These are phyloP conservation scores for Ceratoteleas bidentatus DNA, from an alignment of 1,140 invertebrate genomes.

Conservation along the genomic window DNA sequence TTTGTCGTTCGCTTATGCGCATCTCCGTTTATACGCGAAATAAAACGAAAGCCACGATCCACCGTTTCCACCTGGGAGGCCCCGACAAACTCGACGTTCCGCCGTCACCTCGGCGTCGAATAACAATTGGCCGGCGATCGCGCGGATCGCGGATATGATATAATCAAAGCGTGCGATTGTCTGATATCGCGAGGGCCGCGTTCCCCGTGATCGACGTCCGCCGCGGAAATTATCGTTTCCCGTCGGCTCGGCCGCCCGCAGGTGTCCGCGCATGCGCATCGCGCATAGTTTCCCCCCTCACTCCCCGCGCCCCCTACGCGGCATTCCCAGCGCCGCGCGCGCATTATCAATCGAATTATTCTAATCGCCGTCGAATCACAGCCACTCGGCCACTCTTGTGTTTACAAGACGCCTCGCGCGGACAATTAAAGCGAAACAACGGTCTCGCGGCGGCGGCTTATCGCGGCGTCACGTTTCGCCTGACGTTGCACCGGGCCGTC, in stretches of 20 bases:
- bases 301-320: neutral
- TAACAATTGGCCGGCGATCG: conserved; percentile 15
- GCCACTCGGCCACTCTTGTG: neutral
- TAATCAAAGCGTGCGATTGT: conserved; percentile 40
- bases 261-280: too few relatives aligned
- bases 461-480: too few relatives aligned
- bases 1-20: too few relatives aligned
- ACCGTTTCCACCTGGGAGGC: too few relatives aligned
- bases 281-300: neutral
- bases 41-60: too few relatives aligned
- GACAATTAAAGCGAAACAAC: too few relatives aligned
- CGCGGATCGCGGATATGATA: conserved; percentile 32
- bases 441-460: too few relatives aligned
- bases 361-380: neutral
- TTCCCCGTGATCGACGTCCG: conserved; percentile 33
- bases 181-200: conserved; percentile 24
- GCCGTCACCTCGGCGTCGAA: conserved; percentile 16
- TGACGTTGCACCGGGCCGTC: too few relatives aligned
- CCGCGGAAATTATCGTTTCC: conserved; percentile 52
- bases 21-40: too few relatives aligned
- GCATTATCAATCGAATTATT: conserved; percentile 9
- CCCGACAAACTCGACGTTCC: too few relatives aligned
- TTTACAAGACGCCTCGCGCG: neutral
- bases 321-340: neutral
- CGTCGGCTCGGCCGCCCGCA: conserved; percentile 29